phyloP scores from a whole-genome alignment of 1,140 invertebrate genomes.

The Maconellicoccus hirsutus region DNA sequence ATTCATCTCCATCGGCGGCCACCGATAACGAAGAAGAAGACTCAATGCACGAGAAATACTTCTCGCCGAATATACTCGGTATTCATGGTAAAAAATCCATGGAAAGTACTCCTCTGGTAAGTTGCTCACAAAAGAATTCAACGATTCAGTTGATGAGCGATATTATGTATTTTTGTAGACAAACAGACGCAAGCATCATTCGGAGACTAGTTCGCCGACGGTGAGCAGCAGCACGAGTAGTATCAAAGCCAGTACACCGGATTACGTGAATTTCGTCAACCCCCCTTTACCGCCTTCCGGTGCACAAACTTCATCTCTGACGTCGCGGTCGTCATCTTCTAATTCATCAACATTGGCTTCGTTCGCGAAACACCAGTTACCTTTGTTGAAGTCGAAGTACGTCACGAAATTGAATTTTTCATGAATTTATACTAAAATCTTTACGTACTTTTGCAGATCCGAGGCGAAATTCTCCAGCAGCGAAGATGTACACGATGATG shows the following conservation, averaged over 20 bases:
- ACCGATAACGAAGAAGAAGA: conserved; percentile 42
- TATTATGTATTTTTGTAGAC: conserved; percentile 23
- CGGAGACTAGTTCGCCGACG: conserved; percentile 23
- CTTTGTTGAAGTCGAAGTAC: neutral
- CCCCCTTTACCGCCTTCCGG: conserved; percentile 28
- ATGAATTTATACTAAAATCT: neutral
- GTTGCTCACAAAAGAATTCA: neutral
- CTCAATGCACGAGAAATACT: conserved; percentile 71
- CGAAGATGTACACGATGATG: conserved; percentile 27
- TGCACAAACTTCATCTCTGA: neutral
- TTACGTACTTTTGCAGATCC: conserved; percentile 3
- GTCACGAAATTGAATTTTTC: neutral
- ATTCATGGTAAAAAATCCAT: conserved; percentile 33
- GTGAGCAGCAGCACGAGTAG: neutral
- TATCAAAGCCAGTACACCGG: conserved; percentile 26
- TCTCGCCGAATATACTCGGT: conserved; percentile 34
- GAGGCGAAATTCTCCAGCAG: conserved; percentile 30
- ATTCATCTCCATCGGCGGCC: conserved; percentile 23
- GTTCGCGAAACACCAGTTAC: conserved; percentile 21
- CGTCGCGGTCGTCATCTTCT: conserved; percentile 24
- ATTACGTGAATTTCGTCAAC: conserved; percentile 31
- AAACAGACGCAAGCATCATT: conserved; percentile 24
- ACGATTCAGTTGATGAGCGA: too few species aligned
- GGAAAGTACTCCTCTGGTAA: conserved; percentile 36
- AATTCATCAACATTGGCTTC: conserved; percentile 25